Conservation (phyloP, 1,140 invertebrate species). For the Saccostrea cuccullata region DNA sequence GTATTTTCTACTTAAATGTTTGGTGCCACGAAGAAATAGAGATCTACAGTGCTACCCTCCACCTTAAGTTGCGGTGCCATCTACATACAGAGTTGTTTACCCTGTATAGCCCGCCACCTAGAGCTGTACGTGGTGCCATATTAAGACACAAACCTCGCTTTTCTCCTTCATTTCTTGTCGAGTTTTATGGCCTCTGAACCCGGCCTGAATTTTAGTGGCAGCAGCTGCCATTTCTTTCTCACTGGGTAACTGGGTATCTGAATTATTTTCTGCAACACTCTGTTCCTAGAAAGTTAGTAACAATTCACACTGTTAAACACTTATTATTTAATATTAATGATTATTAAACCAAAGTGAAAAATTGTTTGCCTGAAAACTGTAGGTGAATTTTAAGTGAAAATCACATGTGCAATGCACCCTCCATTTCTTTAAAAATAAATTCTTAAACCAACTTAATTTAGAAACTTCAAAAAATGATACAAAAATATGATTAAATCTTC, state of each 20-base stretch:
- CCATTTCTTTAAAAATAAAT: too few species aligned
- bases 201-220: slow-evolving; percentile 84
- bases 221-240: slow-evolving; percentile 78
- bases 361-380: too few species aligned
- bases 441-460: too few species aligned
- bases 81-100: neutral
- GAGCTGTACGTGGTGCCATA: neutral
- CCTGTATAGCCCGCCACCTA: neutral
- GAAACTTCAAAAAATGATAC: too few species aligned
- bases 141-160: neutral
- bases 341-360: too few species aligned
- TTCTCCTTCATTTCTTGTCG: slow-evolving; percentile 79
- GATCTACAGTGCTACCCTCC: neutral
- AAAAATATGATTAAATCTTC: too few species aligned
- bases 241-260: slow-evolving; percentile 60
- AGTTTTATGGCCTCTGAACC: slow-evolving; percentile 85
- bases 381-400: too few species aligned
- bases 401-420: too few species aligned
- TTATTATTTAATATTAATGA: too few species aligned
- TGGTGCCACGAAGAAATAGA: neutral
- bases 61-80: neutral
- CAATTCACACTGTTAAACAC: neutral
- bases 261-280: slow-evolving; percentile 53
- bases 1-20: neutral
- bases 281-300: slow-evolving; percentile 34